These are phyloP conservation scores for Hydropotes inermis DNA, from an alignment of 2,113 vertebrate genomes.

Conservation along the genomic window DNA sequence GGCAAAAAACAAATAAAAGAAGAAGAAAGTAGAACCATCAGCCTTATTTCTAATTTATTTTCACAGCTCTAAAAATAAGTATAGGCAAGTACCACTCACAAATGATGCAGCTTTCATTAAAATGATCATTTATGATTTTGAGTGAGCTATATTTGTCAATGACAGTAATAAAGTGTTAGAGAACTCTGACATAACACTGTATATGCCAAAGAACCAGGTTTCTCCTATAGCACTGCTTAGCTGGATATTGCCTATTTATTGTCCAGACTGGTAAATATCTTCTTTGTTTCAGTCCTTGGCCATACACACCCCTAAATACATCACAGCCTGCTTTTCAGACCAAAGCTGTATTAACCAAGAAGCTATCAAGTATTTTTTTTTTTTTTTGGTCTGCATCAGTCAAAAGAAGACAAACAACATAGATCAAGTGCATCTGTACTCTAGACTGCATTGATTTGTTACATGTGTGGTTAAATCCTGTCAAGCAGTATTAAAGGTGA, in stretches of 20 bases:
- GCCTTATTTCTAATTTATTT: background rate
- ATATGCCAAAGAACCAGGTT: background rate
- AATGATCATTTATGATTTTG: background rate
- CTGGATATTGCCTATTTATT: background rate
- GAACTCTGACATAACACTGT: background rate
- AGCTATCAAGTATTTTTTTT: background rate
- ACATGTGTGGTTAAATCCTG: constrained; percentile 52
- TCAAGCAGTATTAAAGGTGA: constrained; percentile 37
- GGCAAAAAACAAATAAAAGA: background rate
- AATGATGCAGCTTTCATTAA: background rate
- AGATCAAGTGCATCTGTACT: background rate
- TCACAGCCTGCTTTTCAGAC: constrained; percentile 38
- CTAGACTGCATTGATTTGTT: constrained; percentile 54
- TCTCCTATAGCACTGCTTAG: background rate
- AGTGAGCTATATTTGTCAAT: constrained; percentile 15
- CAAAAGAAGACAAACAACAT: constrained; percentile 42
- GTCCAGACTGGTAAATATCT: constrained; percentile 9
- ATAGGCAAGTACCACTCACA: background rate
- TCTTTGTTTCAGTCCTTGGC: constrained; percentile 6
- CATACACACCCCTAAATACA: constrained; percentile 45
- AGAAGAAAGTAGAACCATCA: background rate
- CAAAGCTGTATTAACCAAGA: constrained; percentile 58
- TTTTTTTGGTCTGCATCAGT: constrained; percentile 44
- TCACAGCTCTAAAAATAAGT: background rate
- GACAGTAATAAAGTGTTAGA: constrained; percentile 26